A percentile compares a stretch with the other conserved stretches of the same genome.
These are phyloP conservation scores for Anoplophora glabripennis DNA, from an alignment of 1,140 invertebrate genomes.

Conservation along the genomic window DNA sequence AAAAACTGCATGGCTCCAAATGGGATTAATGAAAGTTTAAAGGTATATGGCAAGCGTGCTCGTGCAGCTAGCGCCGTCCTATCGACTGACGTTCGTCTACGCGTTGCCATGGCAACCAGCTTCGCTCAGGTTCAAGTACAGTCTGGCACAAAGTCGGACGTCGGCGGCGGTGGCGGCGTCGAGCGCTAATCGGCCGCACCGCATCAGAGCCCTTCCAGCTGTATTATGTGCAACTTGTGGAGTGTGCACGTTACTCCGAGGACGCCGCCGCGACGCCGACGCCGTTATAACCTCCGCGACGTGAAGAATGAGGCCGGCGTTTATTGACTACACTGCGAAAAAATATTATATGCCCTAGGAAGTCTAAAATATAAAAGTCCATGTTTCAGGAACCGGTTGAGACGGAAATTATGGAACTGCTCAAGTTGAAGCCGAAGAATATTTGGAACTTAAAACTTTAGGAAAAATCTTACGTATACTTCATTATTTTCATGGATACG, in stretches of 20 bases:
- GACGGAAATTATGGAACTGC: no score
- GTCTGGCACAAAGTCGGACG: constrained; percentile 29
- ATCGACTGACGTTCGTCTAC: constrained; percentile 34
- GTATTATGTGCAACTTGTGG: constrained; percentile 28
- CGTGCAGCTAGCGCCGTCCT: constrained; percentile 19
- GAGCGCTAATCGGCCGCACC: constrained; percentile 24
- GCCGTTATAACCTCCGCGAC: neutral
- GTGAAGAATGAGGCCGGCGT: constrained; percentile 4
- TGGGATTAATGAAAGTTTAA: neutral
- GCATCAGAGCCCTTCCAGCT: constrained; percentile 16
- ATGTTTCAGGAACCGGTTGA: no score
- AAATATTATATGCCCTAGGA: no score
- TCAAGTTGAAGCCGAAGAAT: no score
- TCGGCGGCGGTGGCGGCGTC: constrained; percentile 7
- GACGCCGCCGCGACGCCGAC: no score
- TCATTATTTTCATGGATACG: no score
- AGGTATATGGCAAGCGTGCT: constrained; percentile 11
- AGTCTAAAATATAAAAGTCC: no score
- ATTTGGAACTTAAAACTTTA: no score
- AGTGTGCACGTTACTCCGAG: constrained; percentile 10
- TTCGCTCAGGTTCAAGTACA: constrained; percentile 36
- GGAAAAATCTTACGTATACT: no score
- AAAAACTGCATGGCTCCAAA: neutral
- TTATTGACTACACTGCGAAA: neutral
- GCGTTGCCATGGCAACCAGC: constrained; percentile 29